Evolutionary conservation across 2,113 vertebrate genomes (phyloP).

Genomic region (Erythrocercus mccallii): DNA sequence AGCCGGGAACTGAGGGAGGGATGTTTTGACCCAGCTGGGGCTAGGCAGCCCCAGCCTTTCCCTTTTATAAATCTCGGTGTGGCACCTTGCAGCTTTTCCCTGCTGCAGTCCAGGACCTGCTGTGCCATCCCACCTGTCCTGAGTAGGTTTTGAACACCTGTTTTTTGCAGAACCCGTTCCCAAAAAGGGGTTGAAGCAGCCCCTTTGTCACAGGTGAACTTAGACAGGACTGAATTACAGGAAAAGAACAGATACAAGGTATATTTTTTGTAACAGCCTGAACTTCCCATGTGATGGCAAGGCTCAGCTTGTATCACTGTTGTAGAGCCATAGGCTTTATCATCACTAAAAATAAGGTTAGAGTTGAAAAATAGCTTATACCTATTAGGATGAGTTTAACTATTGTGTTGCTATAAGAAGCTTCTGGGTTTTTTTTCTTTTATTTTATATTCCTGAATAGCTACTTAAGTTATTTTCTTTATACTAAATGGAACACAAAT

Average conservation of each 20-base stretch:
- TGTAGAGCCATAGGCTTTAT: background rate
- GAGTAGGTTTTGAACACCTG: background rate
- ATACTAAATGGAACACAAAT: background rate
- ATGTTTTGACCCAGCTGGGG: background rate
- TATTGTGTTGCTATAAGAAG: background rate
- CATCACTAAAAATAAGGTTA: background rate
- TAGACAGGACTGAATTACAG: background rate
- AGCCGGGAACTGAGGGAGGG: background rate
- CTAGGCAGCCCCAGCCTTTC: fast-evolving
- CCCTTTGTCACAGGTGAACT: background rate
- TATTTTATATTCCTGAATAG: background rate
- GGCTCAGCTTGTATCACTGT: background rate
- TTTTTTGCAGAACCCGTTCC: background rate
- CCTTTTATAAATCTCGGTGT: background rate
- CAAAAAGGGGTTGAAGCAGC: background rate
- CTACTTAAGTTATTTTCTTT: background rate
- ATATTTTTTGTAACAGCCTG: background rate
- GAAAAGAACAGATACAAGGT: background rate
- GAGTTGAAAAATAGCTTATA: background rate
- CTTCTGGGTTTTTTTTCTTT: background rate
- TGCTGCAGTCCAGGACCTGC: too few species aligned
- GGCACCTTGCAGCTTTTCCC: background rate
- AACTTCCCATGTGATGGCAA: background rate
- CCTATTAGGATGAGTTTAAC: background rate
- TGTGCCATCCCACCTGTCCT: background rate